Base-by-base conservation (phyloP, 2,797 vertebrate species). In the Tolypeutes matacus region DNA sequence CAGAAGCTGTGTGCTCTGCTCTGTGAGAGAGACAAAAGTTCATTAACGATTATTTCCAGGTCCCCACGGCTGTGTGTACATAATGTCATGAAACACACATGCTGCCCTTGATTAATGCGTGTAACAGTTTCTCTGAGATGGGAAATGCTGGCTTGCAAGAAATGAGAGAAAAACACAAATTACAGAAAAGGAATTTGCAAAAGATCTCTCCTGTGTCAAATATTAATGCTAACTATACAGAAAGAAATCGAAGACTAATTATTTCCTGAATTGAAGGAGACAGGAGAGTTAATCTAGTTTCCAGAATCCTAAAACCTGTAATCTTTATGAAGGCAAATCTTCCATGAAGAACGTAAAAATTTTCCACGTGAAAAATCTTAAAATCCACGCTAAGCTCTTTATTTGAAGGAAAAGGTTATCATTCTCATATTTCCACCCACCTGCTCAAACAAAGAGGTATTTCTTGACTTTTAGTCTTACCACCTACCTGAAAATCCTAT, bases 171-270 rank as follows among this genome's bases (percentile, higher is more conserved):
- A 85, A 95, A 36, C 2, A 73, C 49, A 39, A 53, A 56, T 80
- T 96, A 81, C 85, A 64, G 95, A 56, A 77, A 94, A 93, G 72
- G 53, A 93, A 96, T 86, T 77, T 86, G 85, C 77, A 46, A 85
- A 87, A 95, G 46, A 96, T 96, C 95, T 96, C 94, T 92, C 69
- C 94, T 8, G 2, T 73, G 81, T 93, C 95, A 97, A 85, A 83
- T 84, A 92, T 51, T 88, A 95, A 96, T 80, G 95, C 72, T 39
- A 85, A 96, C 70, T 39, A 78, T n/a, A 94, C n/a, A 93, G 73
- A 93, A n/a, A 96, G 86, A 91, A 92, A 87, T 80, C 18, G 31
- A 93, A 95, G 81, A 91, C 58, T 95, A 97, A 97, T 96, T 96
- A 94, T 89, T 94, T 95, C 84, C 49, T 91, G 49, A 88, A 96